Conservation (phyloP, 2,797 vertebrate species). For the Malacoctenus gilli region DNA sequence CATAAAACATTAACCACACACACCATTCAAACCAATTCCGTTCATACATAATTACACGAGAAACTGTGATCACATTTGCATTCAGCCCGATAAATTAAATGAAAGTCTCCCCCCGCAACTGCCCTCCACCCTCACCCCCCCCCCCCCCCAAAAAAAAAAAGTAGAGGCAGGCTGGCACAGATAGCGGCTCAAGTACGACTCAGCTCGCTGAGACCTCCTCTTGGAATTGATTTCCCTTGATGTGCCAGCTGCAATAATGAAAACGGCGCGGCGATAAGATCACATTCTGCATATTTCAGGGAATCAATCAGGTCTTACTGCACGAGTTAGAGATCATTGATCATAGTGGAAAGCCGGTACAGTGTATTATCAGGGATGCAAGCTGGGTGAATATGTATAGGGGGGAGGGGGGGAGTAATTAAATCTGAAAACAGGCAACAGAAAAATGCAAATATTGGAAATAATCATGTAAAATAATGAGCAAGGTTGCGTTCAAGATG, state of each 20-base stretch:
- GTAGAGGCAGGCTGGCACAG: slow-evolving; percentile 55
- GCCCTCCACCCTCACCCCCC: no score
- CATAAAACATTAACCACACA: slow-evolving; percentile 35
- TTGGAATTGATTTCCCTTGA: slow-evolving; percentile 75
- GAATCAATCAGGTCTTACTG: slow-evolving; percentile 71
- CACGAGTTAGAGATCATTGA: slow-evolving; percentile 67
- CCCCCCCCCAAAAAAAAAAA: no score
- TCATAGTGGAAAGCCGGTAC: slow-evolving; percentile 53
- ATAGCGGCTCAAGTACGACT: slow-evolving; percentile 63
- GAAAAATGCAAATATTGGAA: background rate
- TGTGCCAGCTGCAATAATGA: slow-evolving; percentile 69
- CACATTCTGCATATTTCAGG: slow-evolving; percentile 64
- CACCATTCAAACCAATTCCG: slow-evolving; percentile 43
- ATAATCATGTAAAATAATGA: no score
- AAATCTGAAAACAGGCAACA: no score
- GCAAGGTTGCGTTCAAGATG: no score
- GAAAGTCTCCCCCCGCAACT: slow-evolving; percentile 48
- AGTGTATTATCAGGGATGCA: slow-evolving; percentile 52
- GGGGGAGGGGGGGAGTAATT: slow-evolving; percentile 20
- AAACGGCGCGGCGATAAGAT: slow-evolving; percentile 67
- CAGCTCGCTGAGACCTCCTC: slow-evolving; percentile 56
- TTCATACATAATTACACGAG: slow-evolving; percentile 48
- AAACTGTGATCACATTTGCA: slow-evolving; percentile 62
- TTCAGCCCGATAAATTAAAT: slow-evolving; percentile 65
- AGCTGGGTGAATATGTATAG: slow-evolving; percentile 30